Evolutionary conservation across 2,888 invertebrate genomes (phyloP).

Genomic region (Drosophila melanosoma): DNA sequence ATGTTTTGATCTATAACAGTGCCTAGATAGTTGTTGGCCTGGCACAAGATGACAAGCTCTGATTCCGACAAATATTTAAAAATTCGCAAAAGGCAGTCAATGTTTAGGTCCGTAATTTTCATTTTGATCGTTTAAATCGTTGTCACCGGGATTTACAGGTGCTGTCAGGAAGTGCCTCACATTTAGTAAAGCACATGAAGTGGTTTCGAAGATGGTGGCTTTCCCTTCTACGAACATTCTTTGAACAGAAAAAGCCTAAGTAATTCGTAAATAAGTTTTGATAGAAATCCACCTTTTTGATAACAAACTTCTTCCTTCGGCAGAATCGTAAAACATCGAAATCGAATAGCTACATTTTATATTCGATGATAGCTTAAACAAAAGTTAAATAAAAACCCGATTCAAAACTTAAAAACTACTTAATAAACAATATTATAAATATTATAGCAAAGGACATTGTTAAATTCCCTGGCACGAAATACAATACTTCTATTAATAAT

Average conservation of each 20-base stretch:
- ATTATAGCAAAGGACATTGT: background rate
- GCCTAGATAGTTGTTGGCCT: slow-evolving; percentile 85
- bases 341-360: slow-evolving; percentile 3
- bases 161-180: background rate
- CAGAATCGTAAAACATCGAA: background rate
- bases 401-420: background rate
- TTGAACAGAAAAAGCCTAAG: slow-evolving; percentile 4
- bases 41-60: slow-evolving; percentile 86
- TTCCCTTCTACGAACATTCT: slow-evolving; percentile 14
- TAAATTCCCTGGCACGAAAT: background rate
- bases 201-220: background rate
- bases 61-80: slow-evolving; percentile 86
- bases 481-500: background rate
- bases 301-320: background rate
- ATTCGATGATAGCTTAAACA: slow-evolving; percentile 22
- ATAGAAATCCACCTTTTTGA: slow-evolving; percentile 4
- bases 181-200: slow-evolving; percentile 2
- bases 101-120: slow-evolving; percentile 77
- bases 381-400: background rate
- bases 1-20: slow-evolving; percentile 85
- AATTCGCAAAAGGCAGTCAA: slow-evolving; percentile 86
- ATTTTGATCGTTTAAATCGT: slow-evolving; percentile 27
- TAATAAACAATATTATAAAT: background rate
- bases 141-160: background rate
- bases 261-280: background rate